These are phyloP conservation scores for Cheilosia pagana DNA, from an alignment of 2,888 invertebrate species.

Conservation along the genomic window DNA sequence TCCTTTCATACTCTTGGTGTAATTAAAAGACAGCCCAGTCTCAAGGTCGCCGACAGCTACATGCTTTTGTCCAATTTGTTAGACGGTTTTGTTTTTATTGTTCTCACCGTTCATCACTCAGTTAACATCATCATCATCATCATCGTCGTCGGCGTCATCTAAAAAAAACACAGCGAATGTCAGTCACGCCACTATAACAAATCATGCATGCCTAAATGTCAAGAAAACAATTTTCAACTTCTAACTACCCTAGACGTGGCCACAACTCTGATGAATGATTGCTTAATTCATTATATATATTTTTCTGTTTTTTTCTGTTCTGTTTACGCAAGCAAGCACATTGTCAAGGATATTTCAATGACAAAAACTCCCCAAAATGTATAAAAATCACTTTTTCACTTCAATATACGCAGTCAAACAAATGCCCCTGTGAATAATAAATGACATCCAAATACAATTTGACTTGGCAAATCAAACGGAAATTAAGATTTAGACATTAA, in stretches of 20 bases:
- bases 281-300: constrained; percentile 56
- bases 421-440: constrained; percentile 53
- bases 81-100: constrained; percentile 17
- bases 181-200: constrained; percentile 68
- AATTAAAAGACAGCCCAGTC: constrained; percentile 13
- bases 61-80: constrained; percentile 56
- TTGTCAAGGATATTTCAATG: constrained; percentile 56
- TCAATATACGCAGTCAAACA: constrained; percentile 25
- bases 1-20: constrained; percentile 43
- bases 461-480: constrained; percentile 34
- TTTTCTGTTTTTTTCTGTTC: not conserved
- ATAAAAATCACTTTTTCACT: constrained; percentile 42
- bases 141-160: constrained; percentile 40
- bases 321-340: constrained; percentile 4
- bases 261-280: constrained; percentile 63
- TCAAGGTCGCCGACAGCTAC: constrained; percentile 53
- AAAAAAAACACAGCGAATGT: constrained; percentile 35
- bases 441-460: constrained; percentile 45
- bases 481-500: constrained; percentile 52
- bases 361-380: constrained; percentile 11
- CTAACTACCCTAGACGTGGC: constrained; percentile 35
- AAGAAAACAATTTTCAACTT: constrained; percentile 55
- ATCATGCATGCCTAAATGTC: constrained; percentile 72
- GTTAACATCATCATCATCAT: constrained; percentile 51
- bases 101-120: constrained; percentile 26